Percentiles rank a stretch among this genome's conserved stretches.
Evolutionary conservation across 2,113 vertebrate genomes (phyloP).

Genomic region (Myrmophylax atrothorax): DNA sequence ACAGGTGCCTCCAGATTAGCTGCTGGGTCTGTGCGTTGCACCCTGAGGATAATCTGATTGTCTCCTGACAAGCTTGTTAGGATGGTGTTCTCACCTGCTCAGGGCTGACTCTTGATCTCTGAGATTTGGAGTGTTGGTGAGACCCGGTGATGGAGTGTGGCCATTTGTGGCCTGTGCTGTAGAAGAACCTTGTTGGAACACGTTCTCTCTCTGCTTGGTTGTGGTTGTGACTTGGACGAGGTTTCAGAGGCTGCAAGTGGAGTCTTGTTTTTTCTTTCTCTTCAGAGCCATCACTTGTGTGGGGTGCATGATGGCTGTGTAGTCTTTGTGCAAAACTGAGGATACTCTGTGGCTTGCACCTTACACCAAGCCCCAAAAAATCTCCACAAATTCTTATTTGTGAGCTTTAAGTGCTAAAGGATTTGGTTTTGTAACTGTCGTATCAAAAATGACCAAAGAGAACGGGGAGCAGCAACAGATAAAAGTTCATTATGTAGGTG

Average conservation of each 20-base stretch:
- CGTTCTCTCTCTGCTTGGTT: neutral
- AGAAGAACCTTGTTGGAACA: neutral
- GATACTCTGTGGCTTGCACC: fast-evolving
- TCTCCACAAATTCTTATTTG: neutral
- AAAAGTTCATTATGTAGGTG: fast-evolving
- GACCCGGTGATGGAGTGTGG: neutral
- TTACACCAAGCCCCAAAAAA: neutral
- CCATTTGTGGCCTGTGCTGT: neutral
- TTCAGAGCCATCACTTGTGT: neutral
- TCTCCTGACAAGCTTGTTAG: neutral
- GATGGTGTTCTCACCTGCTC: neutral
- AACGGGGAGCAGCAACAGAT: neutral
- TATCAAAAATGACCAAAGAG: neutral
- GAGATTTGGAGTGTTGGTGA: neutral
- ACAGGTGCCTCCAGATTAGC: neutral
- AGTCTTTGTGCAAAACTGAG: neutral
- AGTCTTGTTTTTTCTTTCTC: neutral
- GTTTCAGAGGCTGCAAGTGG: neutral
- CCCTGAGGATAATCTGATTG: too few species aligned
- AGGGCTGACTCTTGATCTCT: neutral
- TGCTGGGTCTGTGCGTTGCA: neutral
- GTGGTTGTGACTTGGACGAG: neutral
- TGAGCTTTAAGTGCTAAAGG: neutral
- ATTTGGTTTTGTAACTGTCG: fast-evolving
- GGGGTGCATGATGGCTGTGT: fast-evolving